These are phyloP conservation scores for Parotocinclus haroldoi DNA, from an alignment of 2,797 vertebrate genomes.

Conservation along the genomic window DNA sequence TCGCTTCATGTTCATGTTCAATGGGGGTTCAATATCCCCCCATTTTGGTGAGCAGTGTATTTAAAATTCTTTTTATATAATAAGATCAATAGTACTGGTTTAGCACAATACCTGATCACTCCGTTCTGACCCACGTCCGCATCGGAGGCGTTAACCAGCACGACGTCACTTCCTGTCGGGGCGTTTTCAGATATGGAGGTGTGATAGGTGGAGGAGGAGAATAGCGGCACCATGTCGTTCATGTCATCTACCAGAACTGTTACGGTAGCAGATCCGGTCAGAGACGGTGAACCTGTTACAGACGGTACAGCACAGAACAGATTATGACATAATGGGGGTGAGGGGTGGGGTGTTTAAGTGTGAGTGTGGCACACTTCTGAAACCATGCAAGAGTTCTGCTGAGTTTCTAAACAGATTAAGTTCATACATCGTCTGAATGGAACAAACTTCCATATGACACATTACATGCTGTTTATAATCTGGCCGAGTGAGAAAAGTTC, in stretches of 20 bases:
- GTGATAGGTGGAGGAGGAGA: conserved; percentile 79
- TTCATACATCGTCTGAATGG: no score
- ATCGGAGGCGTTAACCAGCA: conserved; percentile 89
- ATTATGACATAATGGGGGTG: background rate
- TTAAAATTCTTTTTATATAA: no score
- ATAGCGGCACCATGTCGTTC: conserved; percentile 89
- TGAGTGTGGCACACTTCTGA: no score
- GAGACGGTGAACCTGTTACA: conserved; percentile 79
- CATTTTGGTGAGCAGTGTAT: no score
- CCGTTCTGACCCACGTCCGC: conserved; percentile 86
- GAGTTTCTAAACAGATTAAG: no score
- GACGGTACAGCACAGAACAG: background rate
- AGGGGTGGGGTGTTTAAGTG: background rate
- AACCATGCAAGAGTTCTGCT: no score
- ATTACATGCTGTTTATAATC: no score
- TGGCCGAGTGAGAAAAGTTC: no score
- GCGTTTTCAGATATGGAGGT: conserved; percentile 86
- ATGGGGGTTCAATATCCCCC: no score
- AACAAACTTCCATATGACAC: no score
- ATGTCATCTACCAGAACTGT: conserved; percentile 84
- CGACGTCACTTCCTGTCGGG: conserved; percentile 87
- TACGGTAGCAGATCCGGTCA: conserved; percentile 91
- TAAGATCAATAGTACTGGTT: no score
- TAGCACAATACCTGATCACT: conserved; percentile 80
- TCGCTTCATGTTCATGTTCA: no score